Conservation (phyloP, 2,113 vertebrate species). For the Heteronetta atricapilla region DNA sequence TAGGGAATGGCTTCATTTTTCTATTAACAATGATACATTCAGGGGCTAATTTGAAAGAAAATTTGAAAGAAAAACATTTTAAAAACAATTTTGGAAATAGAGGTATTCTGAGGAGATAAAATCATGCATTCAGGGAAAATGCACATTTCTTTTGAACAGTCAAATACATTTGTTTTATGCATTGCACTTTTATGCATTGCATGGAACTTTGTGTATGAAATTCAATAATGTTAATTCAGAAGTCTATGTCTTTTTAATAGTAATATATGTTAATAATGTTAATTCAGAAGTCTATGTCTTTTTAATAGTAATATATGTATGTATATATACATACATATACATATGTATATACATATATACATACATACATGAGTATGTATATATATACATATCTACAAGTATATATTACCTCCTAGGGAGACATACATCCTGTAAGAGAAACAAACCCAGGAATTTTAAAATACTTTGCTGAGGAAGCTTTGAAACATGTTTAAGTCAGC, state of each 20-base stretch:
- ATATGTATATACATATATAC: no score
- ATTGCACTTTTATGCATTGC: background rate
- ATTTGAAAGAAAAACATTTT: background rate
- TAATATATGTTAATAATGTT: no score
- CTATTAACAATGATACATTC: slow-evolving; percentile 45
- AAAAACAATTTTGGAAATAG: background rate
- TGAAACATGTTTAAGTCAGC: background rate
- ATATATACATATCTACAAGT: background rate
- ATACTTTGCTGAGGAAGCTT: background rate
- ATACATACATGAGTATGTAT: no score
- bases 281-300: no score
- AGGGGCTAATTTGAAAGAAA: slow-evolving; percentile 7
- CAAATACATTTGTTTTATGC: background rate
- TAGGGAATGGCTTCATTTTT: slow-evolving; percentile 49
- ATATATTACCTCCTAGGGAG: background rate
- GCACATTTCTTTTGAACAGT: background rate
- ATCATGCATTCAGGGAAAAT: background rate
- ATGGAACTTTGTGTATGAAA: background rate
- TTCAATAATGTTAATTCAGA: background rate
- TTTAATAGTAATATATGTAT: no score
- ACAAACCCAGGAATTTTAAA: background rate
- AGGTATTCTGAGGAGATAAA: background rate
- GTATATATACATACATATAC: no score
- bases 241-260: background rate
- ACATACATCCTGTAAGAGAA: background rate